phyloP scores from a whole-genome alignment of 2,888 invertebrate species.

The Muscina levida region DNA sequence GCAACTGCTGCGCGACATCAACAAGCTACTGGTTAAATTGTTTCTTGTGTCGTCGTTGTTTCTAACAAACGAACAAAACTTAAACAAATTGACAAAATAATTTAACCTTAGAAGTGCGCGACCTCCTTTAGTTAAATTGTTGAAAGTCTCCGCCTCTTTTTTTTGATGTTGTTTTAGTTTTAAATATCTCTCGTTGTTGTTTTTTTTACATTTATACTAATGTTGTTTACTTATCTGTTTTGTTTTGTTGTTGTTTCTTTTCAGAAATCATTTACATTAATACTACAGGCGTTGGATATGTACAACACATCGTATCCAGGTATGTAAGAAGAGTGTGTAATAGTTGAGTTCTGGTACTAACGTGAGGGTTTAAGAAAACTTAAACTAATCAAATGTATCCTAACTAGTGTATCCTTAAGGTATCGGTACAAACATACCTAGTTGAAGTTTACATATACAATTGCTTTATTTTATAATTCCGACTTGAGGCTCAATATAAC shows the following conservation, averaged over 20 bases:
- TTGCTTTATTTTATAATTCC: too few relatives aligned
- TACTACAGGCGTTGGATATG: conserved; percentile 94
- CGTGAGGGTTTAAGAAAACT: too few relatives aligned
- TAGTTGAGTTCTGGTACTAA: too few relatives aligned
- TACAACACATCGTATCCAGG: conserved; percentile 87
- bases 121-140: conserved; percentile 52
- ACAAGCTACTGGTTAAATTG: conserved; percentile 58
- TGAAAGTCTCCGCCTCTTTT: conserved; percentile 57
- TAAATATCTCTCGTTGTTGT: not conserved
- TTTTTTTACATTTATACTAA: conserved; percentile 23
- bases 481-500: too few relatives aligned
- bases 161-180: too few relatives aligned
- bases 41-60: conserved; percentile 4
- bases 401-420: too few relatives aligned
- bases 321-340: conserved; percentile 77
- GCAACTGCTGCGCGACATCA: too few relatives aligned
- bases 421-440: too few relatives aligned
- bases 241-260: too few relatives aligned
- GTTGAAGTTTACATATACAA: too few relatives aligned
- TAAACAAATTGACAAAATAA: conserved; percentile 68
- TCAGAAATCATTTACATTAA: conserved; percentile 95
- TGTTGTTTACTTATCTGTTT: conserved; percentile 27
- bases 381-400: too few relatives aligned
- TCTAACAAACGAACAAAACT: conserved; percentile 33
- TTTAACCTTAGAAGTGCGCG: conserved; percentile 66